Base-by-base conservation (phyloP, 2,888 invertebrate species). In the Lochmaea crataegi region DNA sequence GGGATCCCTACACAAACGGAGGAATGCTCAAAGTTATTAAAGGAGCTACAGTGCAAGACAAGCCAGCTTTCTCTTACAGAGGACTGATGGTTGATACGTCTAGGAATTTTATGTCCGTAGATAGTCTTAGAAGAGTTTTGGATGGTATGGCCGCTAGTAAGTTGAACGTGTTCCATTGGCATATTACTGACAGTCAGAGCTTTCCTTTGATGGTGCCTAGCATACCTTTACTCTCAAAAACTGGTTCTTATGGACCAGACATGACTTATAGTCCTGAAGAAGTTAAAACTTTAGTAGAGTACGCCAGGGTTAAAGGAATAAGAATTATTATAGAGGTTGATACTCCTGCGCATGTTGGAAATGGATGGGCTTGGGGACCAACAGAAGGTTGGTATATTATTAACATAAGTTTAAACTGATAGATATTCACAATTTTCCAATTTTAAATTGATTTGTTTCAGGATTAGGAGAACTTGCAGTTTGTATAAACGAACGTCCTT, bases 111-210 rank as follows among this genome's bases (percentile, higher is more conserved):
- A 93, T 98, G 83, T 92, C 94, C 0, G 88, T 95, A 2, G 89
- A 89, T 11, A 90, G 92, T 66, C 89, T 95, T 53, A 90, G 93
- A 80, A 89, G 92, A 12, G 93, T 94, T 11, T 88, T 98, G 82
- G 93, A 95, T 73, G 96, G 94, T 2, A 97, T 98, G 97, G 92
- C 94, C 0, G 92, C 94, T 61, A 92, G 93, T 81, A 98, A 98
- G 86, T 86, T 97, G 77, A 98, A 98, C 87, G 94, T 95, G 2
- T 94, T 98, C 83, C 97, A 98, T 83, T 97, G 97, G 97, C 95
- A 96, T 83, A 89, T 94, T 42, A 93, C 93, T 6, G 98, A 98
- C 85, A 95, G 96, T 14, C 96, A 97, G 85, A 96, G 96, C 78
- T 97, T 97, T 86, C 97, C 98, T 0, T 92, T 95, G 84, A 91